phyloP scores from a whole-genome alignment of 2,888 invertebrate genomes.

The Tiphia femorata region DNA sequence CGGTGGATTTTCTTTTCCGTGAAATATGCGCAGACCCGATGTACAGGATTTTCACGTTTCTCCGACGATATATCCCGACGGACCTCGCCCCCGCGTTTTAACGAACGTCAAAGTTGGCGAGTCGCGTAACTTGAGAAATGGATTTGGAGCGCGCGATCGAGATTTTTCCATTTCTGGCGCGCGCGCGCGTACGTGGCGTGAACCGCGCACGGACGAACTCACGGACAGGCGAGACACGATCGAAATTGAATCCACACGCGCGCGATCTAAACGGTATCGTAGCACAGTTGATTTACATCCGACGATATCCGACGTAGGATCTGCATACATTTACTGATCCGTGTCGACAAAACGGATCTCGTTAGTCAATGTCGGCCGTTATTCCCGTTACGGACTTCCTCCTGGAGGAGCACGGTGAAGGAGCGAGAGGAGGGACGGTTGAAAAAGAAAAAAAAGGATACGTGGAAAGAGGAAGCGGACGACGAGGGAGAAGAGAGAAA shows the following conservation, averaged over 20 bases:
- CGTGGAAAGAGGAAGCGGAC: not conserved
- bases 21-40: too few relatives aligned
- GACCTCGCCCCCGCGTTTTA: too few relatives aligned
- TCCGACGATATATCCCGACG: too few relatives aligned
- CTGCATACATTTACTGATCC: slow-evolving; percentile 15
- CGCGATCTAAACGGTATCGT: not conserved
- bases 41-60: too few relatives aligned
- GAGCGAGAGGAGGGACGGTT: not conserved
- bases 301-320: slow-evolving; percentile 8
- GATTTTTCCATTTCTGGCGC: too few relatives aligned
- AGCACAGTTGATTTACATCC: not conserved
- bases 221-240: too few relatives aligned
- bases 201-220: too few relatives aligned
- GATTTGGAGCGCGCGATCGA: too few relatives aligned
- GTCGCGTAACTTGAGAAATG: too few relatives aligned
- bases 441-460: slow-evolving; percentile 1
- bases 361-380: slow-evolving; percentile 33
- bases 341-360: slow-evolving; percentile 27
- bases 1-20: too few relatives aligned
- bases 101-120: too few relatives aligned
- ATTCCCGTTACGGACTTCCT: slow-evolving; percentile 15
- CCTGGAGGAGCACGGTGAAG: not conserved
- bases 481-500: not conserved
- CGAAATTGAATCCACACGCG: too few relatives aligned
- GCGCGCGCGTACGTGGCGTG: not conserved